Evolutionary conservation across 2,113 vertebrate genomes (phyloP).

Genomic region (Cheirogaleus medius): DNA sequence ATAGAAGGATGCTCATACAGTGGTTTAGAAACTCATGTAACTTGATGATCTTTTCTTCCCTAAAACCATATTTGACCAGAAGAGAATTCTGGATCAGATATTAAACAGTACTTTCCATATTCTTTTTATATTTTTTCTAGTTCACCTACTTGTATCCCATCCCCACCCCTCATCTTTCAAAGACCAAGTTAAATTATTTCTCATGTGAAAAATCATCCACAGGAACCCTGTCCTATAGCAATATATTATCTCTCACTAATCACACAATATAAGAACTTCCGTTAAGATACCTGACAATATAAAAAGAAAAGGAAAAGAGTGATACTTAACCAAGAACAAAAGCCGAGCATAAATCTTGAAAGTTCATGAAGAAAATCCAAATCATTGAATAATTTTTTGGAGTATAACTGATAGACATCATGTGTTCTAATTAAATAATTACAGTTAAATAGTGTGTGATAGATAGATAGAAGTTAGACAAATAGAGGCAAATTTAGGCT

Average conservation of each 20-base stretch:
- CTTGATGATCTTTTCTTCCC: not conserved
- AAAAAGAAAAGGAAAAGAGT: not conserved
- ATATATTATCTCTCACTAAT: not conserved
- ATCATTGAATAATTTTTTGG: not conserved
- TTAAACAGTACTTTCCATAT: not conserved
- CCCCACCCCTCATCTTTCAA: not conserved
- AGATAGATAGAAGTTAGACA: not conserved
- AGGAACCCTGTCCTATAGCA: not conserved
- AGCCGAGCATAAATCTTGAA: not conserved
- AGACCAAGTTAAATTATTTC: not conserved
- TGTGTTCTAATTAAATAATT: not conserved
- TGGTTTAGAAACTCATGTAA: not conserved
- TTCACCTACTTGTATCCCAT: fast-evolving
- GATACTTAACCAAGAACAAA: not conserved
- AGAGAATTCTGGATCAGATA: not conserved
- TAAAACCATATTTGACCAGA: not conserved
- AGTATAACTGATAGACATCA: not conserved
- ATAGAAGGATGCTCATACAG: not conserved
- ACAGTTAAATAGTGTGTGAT: not conserved
- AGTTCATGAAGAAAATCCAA: not conserved
- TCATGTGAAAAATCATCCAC: not conserved
- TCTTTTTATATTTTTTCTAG: not conserved
- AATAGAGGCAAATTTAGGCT: not conserved
- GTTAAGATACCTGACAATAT: not conserved
- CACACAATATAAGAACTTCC: fast-evolving